Percentiles rank a stretch among this genome's conserved stretches.
Conservation (phyloP, 2,113 vertebrate genomes). For the Candoia aspera region DNA sequence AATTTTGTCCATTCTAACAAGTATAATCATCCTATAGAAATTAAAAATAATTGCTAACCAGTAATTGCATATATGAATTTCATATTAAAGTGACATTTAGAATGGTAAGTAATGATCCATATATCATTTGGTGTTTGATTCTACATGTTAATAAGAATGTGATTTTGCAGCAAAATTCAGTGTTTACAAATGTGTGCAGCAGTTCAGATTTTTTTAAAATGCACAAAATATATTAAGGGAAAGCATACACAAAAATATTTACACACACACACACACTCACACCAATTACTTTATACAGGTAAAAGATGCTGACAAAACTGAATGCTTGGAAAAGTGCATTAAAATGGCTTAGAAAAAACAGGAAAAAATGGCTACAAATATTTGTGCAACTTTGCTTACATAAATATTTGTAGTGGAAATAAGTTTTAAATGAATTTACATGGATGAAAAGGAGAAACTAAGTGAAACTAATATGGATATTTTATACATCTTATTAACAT, state of each 20-base stretch:
- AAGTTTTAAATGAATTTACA: neutral
- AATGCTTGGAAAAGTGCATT: neutral
- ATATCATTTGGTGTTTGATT: neutral
- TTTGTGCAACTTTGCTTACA: neutral
- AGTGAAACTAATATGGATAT: neutral
- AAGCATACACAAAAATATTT: neutral
- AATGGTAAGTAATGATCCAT: neutral
- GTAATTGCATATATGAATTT: neutral
- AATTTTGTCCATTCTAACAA: neutral
- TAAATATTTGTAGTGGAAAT: neutral
- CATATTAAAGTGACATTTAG: neutral
- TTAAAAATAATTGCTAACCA: no score
- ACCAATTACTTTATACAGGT: neutral
- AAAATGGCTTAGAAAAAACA: neutral
- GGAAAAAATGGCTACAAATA: neutral
- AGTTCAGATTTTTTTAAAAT: neutral
- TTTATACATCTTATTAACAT: neutral
- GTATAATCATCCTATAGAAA: neutral
- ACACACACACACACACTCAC: no score
- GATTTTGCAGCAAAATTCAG: neutral
- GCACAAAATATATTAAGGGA: neutral
- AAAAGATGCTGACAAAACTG: neutral
- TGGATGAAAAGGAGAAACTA: neutral
- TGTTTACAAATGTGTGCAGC: neutral
- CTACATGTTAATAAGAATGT: neutral